Evolutionary conservation across 2,797 vertebrate genomes (phyloP).

Genomic region (Tapera naevia): DNA sequence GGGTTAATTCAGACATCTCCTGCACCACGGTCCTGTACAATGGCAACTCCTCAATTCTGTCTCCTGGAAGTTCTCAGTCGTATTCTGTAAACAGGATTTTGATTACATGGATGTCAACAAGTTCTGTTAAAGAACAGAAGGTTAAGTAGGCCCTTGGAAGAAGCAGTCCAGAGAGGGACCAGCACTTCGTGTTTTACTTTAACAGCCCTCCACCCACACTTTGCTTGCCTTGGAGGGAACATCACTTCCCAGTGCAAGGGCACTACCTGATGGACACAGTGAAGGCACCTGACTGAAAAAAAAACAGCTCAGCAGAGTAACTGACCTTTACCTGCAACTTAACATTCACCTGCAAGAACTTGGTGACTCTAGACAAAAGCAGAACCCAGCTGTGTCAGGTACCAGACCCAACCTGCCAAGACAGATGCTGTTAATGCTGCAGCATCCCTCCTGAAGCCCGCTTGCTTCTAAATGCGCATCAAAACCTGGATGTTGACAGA

Average conservation of each 20-base stretch:
- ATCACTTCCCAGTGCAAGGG: neutral
- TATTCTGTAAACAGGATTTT: neutral
- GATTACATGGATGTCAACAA: neutral
- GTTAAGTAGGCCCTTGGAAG: neutral
- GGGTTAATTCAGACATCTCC: neutral
- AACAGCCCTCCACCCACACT: neutral
- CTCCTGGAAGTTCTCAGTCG: neutral
- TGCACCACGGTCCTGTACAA: neutral
- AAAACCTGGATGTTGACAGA: neutral
- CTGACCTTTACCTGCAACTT: neutral
- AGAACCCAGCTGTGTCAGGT: neutral
- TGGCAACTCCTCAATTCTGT: neutral
- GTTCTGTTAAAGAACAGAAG: neutral
- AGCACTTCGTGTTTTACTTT: neutral
- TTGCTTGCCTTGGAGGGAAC: neutral
- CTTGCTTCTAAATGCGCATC: neutral
- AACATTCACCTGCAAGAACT: neutral
- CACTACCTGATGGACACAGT: neutral
- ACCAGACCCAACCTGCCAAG: neutral
- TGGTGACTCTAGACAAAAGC: neutral
- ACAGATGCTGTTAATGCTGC: neutral
- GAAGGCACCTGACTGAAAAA: neutral
- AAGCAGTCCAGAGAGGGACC: neutral
- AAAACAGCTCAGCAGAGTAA: neutral
- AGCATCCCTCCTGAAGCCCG: neutral